A percentile compares a stretch with the other conserved stretches of the same genome.
phyloP scores from a whole-genome alignment of 2,113 vertebrate species.

The Toxotes jaculatrix region DNA sequence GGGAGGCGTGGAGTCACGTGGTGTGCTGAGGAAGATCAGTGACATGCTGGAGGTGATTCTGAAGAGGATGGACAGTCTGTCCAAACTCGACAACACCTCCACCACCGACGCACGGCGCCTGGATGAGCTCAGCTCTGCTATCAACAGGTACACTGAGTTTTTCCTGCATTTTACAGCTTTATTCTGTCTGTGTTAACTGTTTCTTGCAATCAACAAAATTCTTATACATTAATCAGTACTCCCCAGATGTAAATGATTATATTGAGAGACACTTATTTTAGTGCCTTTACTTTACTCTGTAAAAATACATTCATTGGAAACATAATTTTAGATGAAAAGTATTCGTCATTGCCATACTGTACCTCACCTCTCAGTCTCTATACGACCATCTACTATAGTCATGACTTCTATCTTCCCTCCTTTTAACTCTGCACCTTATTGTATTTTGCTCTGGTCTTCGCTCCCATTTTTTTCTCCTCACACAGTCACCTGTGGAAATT shows the following conservation, averaged over 20 bases:
- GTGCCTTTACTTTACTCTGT: neutral
- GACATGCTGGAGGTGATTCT: conserved; percentile 97
- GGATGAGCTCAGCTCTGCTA: conserved; percentile 85
- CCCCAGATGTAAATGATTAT: neutral
- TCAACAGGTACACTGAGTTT: conserved; percentile 87
- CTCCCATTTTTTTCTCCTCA: conserved; percentile 15
- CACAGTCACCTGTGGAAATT: conserved; percentile 55
- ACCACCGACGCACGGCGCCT: conserved; percentile 86
- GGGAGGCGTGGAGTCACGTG: conserved; percentile 91
- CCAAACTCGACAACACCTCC: conserved; percentile 90
- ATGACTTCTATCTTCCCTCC: conserved; percentile 18
- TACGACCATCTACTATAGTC: neutral
- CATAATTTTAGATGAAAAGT: neutral
- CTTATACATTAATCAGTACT: neutral
- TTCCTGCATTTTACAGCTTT: neutral
- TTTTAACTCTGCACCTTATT: conserved; percentile 21
- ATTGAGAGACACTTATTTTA: neutral
- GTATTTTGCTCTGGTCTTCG: conserved; percentile 34
- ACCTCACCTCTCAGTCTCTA: conserved; percentile 5
- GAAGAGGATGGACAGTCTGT: conserved; percentile 93
- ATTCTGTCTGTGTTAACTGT: neutral
- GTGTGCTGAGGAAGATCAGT: conserved; percentile 94
- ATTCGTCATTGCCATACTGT: conserved; percentile 8
- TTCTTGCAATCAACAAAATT: neutral
- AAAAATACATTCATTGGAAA: neutral